phyloP scores from a whole-genome alignment of 2,797 vertebrate genomes.

The Coregonus suidteri region DNA sequence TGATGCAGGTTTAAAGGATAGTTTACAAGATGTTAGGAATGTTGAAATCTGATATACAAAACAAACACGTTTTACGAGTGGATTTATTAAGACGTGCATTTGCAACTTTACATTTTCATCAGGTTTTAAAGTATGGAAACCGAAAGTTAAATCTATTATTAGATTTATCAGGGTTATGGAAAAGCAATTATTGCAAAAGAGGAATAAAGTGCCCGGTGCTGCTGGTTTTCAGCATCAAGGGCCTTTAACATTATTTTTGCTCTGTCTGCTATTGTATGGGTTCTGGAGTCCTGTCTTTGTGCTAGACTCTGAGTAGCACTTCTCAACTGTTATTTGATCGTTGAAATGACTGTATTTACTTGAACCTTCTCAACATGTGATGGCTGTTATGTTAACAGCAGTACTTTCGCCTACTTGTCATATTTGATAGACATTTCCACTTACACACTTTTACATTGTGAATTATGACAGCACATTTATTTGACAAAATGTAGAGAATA shows the following conservation, averaged over 20 bases:
- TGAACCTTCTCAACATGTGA: neutral
- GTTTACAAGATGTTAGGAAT: neutral
- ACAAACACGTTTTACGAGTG: constrained; percentile 1
- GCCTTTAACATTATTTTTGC: constrained; percentile 7
- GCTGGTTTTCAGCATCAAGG: neutral
- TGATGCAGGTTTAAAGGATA: neutral
- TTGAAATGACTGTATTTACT: neutral
- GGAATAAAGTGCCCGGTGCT: neutral
- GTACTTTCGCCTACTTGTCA: neutral
- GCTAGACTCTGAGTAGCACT: neutral
- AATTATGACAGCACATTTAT: too few relatives aligned
- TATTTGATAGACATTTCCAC: neutral
- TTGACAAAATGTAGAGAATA: neutral
- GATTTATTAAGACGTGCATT: constrained; percentile 9
- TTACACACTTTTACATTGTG: too few relatives aligned
- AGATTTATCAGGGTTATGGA: neutral
- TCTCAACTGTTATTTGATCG: neutral
- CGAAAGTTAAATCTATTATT: constrained; percentile 31
- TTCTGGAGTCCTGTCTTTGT: neutral
- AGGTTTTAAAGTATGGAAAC: constrained; percentile 24
- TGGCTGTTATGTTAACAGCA: neutral
- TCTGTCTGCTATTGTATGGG: neutral
- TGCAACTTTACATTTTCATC: constrained; percentile 18
- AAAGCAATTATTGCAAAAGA: neutral
- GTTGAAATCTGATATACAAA: constrained; percentile 18